Evolutionary conservation across 2,797 vertebrate genomes (phyloP).

Genomic region (Lindbergichthys nudifrons): DNA sequence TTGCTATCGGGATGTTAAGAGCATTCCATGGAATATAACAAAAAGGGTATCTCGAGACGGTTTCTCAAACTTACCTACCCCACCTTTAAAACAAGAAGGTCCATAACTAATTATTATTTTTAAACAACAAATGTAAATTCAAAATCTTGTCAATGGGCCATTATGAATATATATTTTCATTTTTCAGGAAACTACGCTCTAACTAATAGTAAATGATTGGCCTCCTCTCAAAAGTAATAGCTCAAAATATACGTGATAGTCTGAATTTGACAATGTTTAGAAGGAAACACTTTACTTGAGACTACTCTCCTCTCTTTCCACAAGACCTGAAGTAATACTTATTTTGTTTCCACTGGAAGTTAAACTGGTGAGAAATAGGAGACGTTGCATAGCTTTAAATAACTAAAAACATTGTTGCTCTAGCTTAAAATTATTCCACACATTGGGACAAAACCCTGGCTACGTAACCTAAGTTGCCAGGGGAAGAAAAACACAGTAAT

Average conservation of each 20-base stretch:
- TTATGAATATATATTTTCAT: not conserved
- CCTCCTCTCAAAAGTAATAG: constrained; percentile 6
- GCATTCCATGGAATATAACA: too few species aligned
- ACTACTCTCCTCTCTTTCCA: not conserved
- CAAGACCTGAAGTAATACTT: constrained; percentile 6
- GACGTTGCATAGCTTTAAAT: not conserved
- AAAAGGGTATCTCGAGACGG: too few species aligned
- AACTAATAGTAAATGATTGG: not conserved
- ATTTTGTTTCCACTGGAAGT: constrained; percentile 19
- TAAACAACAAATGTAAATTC: not conserved
- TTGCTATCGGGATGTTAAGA: too few species aligned
- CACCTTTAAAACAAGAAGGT: not conserved
- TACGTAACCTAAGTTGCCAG: constrained; percentile 2
- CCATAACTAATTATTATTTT: not conserved
- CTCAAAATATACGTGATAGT: not conserved
- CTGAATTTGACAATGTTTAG: not conserved
- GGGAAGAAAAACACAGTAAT: constrained; percentile 1
- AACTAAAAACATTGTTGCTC: constrained; percentile 7
- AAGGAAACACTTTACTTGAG: not conserved
- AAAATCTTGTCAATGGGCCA: not conserved
- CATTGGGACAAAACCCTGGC: constrained; percentile 16
- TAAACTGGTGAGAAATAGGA: not conserved
- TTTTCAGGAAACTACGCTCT: not conserved
- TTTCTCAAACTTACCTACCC: too few species aligned
- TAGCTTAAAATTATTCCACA: constrained; percentile 15